Conservation (phyloP, 2,113 vertebrate species). For the Cinclus cinclus region DNA sequence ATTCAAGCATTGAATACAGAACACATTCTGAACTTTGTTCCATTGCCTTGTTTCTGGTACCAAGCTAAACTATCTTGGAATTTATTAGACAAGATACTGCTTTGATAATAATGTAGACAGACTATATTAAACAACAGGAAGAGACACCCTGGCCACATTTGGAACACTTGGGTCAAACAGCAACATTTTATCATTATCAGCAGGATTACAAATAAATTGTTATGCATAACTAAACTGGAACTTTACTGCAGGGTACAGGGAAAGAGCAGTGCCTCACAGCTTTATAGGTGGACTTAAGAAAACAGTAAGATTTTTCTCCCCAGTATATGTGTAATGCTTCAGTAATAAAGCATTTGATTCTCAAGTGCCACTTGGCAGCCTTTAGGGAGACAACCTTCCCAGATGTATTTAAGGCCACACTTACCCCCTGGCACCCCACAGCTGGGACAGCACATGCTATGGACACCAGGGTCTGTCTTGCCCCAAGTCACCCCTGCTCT, state of each 20-base stretch:
- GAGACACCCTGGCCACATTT: not conserved
- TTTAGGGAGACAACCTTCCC: not conserved
- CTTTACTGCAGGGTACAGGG: not conserved
- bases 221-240: not conserved
- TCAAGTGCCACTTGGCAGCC: not conserved
- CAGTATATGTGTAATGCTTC: not conserved
- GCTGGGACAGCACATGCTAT: fast-evolving
- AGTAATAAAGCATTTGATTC: not conserved
- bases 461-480: not conserved
- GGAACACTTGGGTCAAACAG: not conserved
- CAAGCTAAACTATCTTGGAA: not conserved
- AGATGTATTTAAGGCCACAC: not conserved
- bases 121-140: not conserved
- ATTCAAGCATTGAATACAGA: not conserved
- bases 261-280: not conserved
- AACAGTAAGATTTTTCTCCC: not conserved
- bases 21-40: not conserved
- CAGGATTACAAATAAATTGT: not conserved
- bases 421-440: not conserved
- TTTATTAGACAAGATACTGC: not conserved
- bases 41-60: not conserved
- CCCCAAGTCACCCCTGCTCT: not conserved
- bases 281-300: not conserved
- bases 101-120: not conserved
- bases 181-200: not conserved